Percentiles rank a stretch among this genome's conserved stretches.
phyloP scores from a whole-genome alignment of 2,113 vertebrate genomes.

The Ceratotherium simum region DNA sequence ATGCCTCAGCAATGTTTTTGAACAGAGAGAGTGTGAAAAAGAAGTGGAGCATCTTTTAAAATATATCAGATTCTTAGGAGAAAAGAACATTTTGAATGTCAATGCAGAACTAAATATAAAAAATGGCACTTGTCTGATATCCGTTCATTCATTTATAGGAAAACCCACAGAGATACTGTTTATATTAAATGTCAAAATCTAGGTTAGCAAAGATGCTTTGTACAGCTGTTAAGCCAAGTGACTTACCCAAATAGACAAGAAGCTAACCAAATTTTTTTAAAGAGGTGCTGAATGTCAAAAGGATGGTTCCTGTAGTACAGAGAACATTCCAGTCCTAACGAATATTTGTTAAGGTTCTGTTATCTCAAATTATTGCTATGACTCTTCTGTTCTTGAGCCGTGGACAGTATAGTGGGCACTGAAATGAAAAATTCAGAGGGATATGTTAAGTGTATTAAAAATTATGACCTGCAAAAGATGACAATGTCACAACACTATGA shows the following conservation, averaged over 20 bases:
- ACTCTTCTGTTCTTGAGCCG: neutral
- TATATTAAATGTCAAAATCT: neutral
- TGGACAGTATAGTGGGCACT: neutral
- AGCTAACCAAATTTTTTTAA: neutral
- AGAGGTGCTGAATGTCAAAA: neutral
- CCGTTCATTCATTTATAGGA: neutral
- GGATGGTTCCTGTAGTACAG: neutral
- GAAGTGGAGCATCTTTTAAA: conserved; percentile 16
- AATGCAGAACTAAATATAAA: neutral
- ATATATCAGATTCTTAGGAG: neutral
- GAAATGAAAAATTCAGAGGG: neutral
- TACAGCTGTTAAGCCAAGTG: neutral
- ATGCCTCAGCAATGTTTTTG: neutral
- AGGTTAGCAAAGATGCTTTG: neutral
- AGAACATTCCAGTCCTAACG: neutral
- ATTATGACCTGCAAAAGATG: neutral
- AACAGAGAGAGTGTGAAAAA: neutral
- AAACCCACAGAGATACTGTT: neutral
- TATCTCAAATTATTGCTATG: neutral
- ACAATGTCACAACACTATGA: neutral
- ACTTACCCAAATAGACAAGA: neutral
- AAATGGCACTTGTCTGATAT: neutral
- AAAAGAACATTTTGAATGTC: neutral
- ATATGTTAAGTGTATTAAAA: neutral
- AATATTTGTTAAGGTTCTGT: neutral